These are phyloP conservation scores for Suncus etruscus DNA, from an alignment of 2,113 vertebrate genomes.

Conservation along the genomic window DNA sequence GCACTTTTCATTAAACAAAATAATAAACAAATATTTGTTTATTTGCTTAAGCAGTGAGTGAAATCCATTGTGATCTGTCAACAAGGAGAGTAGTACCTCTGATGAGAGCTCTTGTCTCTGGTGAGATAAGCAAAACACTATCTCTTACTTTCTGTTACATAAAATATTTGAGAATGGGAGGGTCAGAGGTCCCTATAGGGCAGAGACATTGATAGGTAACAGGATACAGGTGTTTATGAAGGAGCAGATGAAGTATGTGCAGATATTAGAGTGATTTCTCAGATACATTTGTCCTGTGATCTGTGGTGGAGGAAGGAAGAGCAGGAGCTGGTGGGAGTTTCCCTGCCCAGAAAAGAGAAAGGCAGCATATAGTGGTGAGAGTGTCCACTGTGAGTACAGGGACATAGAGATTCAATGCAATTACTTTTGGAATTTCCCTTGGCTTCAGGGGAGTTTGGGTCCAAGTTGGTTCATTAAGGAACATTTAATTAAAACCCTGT, in stretches of 20 bases:
- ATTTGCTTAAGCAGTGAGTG: background rate
- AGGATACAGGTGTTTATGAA: fast-evolving
- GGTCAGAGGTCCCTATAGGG: background rate
- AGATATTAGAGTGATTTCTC: background rate
- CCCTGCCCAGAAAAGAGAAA: background rate
- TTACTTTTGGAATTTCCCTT: background rate
- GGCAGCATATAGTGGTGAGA: background rate
- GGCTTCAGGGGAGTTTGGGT: background rate
- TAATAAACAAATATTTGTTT: slow-evolving; percentile 37
- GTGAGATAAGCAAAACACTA: background rate
- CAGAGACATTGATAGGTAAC: background rate
- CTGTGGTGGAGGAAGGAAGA: background rate
- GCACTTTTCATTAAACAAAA: slow-evolving; percentile 12
- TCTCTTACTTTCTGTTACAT: background rate
- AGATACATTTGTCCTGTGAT: background rate
- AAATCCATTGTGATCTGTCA: slow-evolving; percentile 13
- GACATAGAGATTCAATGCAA: background rate
- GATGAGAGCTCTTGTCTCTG: background rate
- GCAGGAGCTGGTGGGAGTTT: background rate
- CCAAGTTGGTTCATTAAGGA: too few relatives aligned
- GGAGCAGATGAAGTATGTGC: background rate
- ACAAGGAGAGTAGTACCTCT: background rate
- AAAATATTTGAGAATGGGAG: background rate
- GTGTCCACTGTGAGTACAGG: background rate
- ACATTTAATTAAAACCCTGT: too few relatives aligned